These are phyloP conservation scores for Rhabdophis nuchalis DNA, from an alignment of 2,797 vertebrate genomes.

Conservation along the genomic window DNA sequence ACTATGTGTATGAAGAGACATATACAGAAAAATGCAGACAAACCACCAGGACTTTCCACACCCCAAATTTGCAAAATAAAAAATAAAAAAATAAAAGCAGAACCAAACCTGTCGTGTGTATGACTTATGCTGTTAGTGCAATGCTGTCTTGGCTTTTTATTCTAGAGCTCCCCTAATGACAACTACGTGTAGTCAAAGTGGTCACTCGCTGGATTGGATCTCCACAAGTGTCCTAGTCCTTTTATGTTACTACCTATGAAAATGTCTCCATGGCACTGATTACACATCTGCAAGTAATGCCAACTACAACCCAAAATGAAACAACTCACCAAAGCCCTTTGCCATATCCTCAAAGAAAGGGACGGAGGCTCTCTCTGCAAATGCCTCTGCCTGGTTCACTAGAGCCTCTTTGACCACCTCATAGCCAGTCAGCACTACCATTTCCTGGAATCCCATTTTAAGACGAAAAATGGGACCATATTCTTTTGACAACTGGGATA, in stretches of 20 bases:
- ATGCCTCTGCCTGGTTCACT: slow-evolving; percentile 60
- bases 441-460: neutral
- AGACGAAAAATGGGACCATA: neutral
- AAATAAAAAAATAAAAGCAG: neutral
- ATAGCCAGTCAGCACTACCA: slow-evolving; percentile 66
- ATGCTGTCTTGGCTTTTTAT: neutral
- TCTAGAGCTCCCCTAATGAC: neutral
- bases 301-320: neutral
- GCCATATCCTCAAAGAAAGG: slow-evolving; percentile 58
- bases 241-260: neutral
- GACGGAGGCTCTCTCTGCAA: slow-evolving; percentile 59
- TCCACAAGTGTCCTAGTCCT: neutral
- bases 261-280: too few relatives aligned
- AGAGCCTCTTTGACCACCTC: slow-evolving; percentile 69
- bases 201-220: neutral
- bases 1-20: neutral
- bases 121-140: neutral
- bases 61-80: neutral
- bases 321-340: slow-evolving; percentile 57
- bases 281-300: neutral
- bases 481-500: neutral
- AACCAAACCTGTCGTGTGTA: neutral
- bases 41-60: neutral
- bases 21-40: neutral
- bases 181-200: neutral